A percentile compares a stretch with the other conserved stretches of the same genome.
Evolutionary conservation across 2,888 invertebrate species (phyloP).

Genomic region (Drosophila mercatorum): DNA sequence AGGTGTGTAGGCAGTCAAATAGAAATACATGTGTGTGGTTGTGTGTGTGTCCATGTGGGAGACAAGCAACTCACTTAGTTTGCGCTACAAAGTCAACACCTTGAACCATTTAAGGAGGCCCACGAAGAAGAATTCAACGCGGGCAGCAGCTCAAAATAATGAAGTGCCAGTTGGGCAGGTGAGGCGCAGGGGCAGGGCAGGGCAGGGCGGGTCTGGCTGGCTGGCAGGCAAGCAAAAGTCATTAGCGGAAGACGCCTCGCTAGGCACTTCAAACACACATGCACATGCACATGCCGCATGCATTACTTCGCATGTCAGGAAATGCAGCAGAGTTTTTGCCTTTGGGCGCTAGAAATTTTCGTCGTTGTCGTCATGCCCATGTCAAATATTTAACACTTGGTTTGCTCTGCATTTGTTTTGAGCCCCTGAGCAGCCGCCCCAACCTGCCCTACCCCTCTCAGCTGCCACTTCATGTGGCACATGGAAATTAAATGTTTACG

Average conservation of each 20-base stretch:
- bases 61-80: constrained; percentile 47
- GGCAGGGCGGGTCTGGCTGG: neutral
- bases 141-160: constrained; percentile 71
- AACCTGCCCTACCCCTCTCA: constrained; percentile 3
- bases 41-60: neutral
- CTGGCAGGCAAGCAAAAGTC: constrained; percentile 64
- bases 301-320: constrained; percentile 54
- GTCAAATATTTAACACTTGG: constrained; percentile 78
- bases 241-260: constrained; percentile 68
- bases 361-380: constrained; percentile 51
- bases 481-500: constrained; percentile 79
- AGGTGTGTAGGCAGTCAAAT: constrained; percentile 16
- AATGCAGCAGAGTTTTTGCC: constrained; percentile 69
- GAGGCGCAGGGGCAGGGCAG: neutral
- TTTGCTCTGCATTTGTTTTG: constrained; percentile 65
- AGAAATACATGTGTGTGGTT: neutral
- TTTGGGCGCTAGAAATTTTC: constrained; percentile 52
- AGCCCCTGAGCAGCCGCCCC: constrained; percentile 15
- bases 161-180: constrained; percentile 62
- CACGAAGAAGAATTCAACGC: constrained; percentile 52
- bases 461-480: constrained; percentile 44
- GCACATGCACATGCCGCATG: constrained; percentile 7
- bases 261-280: constrained; percentile 35
- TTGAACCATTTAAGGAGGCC: constrained; percentile 71
- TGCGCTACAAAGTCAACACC: constrained; percentile 73